Base-by-base conservation (phyloP, 2,888 invertebrate species). In the Plagodis dolabraria region DNA sequence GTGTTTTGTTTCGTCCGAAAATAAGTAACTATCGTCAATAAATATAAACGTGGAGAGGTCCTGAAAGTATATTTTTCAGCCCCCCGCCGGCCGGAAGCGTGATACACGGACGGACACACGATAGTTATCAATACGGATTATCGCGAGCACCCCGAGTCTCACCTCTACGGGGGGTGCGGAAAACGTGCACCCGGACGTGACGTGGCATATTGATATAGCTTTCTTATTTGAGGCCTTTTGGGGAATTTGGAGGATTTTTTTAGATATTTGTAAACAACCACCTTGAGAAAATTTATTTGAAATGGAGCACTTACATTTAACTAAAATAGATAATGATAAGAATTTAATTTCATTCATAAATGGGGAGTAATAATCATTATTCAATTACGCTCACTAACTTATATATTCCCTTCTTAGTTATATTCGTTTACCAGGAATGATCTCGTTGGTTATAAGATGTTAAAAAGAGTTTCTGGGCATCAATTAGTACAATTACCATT, bases 121-220 rank as follows among this genome's bases (percentile, higher is more conserved):
- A 80, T 81, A 78, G 83, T 85, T 87, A 88, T 88, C 87, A 86
- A 86, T 87, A 82, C 80, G 79, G 88, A 83, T 87, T 87, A 87
- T 81, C 79, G 78, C 70, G 70, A 46, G 67, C 75, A 73, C 70
- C 73, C 66, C 72, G 54, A 72, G 67, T 75, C 48, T 49, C 68
- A 48, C 57, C 63, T 68, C 77, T 70, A 72, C 77, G 71, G 78
- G 76, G 79, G 74, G 74, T 49, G 64, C 67, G 74, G 78, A 79
- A 79, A 79, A 72, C 72, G 69, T 68, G 65, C 63, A 58, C n/a
- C 8, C 69, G 65, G 67, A 75, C 82, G 82, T 82, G 82, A 78
- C 78, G 67, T 51, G 61, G 82, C 82, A 82, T 82, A 77, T 75
- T 79, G 79, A 82, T 80, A 75, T 70, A 64, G 67, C 69, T 69